phyloP scores from a whole-genome alignment of 1,140 invertebrate genomes.

The Cryptotermes secundus region DNA sequence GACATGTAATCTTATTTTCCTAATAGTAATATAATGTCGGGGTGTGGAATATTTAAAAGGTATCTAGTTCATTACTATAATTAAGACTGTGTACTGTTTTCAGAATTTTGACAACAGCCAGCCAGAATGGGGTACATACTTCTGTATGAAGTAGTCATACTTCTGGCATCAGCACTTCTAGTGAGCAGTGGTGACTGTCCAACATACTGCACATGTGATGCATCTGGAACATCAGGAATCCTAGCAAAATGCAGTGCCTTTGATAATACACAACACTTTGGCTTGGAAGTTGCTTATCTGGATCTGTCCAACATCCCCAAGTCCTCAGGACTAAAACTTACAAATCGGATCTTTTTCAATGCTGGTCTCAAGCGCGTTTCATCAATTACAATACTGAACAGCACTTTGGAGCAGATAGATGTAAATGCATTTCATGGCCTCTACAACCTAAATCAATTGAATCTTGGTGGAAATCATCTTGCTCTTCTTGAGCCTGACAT shows the following conservation, averaged over 20 bases:
- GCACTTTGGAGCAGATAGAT: constrained; percentile 46
- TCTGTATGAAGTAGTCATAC: neutral
- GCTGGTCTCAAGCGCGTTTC: constrained; percentile 47
- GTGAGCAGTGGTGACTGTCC: neutral
- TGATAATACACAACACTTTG: constrained; percentile 45
- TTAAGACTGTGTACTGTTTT: neutral
- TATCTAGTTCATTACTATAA: no score
- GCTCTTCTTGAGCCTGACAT: constrained; percentile 62
- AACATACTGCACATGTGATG: neutral
- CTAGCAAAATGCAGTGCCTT: constrained; percentile 46
- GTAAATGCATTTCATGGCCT: constrained; percentile 63
- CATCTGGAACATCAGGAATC: neutral
- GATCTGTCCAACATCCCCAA: constrained; percentile 42
- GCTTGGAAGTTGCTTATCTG: constrained; percentile 44
- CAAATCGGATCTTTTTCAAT: constrained; percentile 42
- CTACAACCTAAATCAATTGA: constrained; percentile 62
- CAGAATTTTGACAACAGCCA: neutral
- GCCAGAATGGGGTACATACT: neutral
- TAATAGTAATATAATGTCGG: no score
- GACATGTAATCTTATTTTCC: no score
- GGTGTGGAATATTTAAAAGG: no score
- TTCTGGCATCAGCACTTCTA: neutral
- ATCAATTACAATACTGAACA: constrained; percentile 48
- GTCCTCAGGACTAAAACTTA: constrained; percentile 44
- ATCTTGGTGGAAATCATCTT: constrained; percentile 64